phyloP scores from a whole-genome alignment of 2,888 invertebrate species.

The Lysandra coridon region DNA sequence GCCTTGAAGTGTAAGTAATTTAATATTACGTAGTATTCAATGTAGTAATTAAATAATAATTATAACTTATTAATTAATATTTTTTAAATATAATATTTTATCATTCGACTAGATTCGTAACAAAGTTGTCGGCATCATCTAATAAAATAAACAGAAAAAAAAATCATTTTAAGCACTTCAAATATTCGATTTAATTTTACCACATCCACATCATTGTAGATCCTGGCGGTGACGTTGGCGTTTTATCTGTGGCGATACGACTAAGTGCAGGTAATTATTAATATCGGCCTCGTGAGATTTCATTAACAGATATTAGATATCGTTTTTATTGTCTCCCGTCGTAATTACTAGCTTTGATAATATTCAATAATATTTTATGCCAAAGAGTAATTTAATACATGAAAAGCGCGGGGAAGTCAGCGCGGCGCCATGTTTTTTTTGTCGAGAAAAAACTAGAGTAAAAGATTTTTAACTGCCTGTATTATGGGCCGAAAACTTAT shows the following conservation, averaged over 20 bases:
- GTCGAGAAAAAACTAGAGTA: no score
- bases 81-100: no score
- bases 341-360: background rate
- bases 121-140: no score
- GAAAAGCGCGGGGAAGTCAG: background rate
- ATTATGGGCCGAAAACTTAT: no score
- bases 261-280: conserved; percentile 31
- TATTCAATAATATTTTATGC: background rate
- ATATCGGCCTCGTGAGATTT: conserved; percentile 26
- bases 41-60: no score
- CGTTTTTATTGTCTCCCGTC: background rate
- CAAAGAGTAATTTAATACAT: background rate
- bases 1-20: no score
- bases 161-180: no score
- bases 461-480: no score
- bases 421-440: background rate
- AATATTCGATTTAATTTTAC: background rate
- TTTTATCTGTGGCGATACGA: conserved; percentile 23
- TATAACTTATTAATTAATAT: no score
- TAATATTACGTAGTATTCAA: no score
- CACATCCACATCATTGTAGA: background rate
- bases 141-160: no score
- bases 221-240: background rate
- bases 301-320: conserved; percentile 23
- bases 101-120: no score